Conservation (phyloP, 2,888 invertebrate genomes). For the Lasioglossum morio region DNA sequence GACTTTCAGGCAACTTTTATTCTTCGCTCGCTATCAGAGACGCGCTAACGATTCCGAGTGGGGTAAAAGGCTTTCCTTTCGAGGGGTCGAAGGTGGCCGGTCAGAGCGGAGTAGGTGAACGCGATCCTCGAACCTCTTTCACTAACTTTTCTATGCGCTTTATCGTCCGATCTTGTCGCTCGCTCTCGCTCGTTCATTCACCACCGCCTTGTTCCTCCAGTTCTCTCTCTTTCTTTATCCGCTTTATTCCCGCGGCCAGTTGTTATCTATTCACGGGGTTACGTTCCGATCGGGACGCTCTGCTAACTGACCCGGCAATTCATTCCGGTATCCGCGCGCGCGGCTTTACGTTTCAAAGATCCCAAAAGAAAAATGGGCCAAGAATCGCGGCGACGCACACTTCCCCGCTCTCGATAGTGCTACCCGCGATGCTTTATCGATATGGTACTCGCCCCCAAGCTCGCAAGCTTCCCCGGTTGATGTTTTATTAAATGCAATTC, state of each 20-base stretch:
- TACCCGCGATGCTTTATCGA: not conserved
- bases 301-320: slow-evolving; percentile 64
- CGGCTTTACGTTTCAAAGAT: slow-evolving; percentile 24
- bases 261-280: slow-evolving; percentile 70
- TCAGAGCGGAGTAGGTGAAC: slow-evolving; percentile 31
- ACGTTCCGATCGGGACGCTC: slow-evolving; percentile 64
- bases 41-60: slow-evolving; percentile 75
- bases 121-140: slow-evolving; percentile 62
- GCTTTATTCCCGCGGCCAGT: slow-evolving; percentile 44
- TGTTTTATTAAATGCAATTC: not conserved
- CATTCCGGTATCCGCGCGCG: slow-evolving; percentile 43
- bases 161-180: slow-evolving; percentile 54
- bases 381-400: not conserved
- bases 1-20: slow-evolving; percentile 77
- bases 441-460: not conserved
- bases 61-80: not conserved
- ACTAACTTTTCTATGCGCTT: slow-evolving; percentile 70
- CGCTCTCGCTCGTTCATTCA: not conserved
- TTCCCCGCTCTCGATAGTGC: not conserved
- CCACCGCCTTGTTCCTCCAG: not conserved
- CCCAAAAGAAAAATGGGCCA: not conserved
- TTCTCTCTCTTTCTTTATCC: slow-evolving; percentile 11
- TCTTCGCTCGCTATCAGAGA: slow-evolving; percentile 70
- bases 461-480: not conserved
- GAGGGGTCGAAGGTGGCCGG: slow-evolving; percentile 18